A percentile compares a stretch with the other conserved stretches of the same genome.
Evolutionary conservation across 1,140 invertebrate species (phyloP).

Genomic region (Temnothorax curvispinosus): DNA sequence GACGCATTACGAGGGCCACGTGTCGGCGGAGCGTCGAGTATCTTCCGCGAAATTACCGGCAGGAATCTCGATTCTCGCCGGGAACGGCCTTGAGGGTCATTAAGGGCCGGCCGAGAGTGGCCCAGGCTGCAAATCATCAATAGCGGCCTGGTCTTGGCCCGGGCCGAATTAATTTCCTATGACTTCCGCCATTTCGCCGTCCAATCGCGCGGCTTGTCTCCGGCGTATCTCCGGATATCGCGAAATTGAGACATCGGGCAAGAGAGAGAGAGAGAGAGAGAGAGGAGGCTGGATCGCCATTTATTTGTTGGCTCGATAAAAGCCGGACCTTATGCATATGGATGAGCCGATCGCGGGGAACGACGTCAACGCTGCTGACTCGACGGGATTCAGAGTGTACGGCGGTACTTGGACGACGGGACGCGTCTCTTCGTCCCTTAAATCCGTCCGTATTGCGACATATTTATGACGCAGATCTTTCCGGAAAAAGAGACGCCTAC

Average conservation of each 20-base stretch:
- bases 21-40: conserved; percentile 9
- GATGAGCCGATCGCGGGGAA: conserved; percentile 44
- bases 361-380: conserved; percentile 46
- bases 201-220: conserved; percentile 37
- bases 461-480: conserved; percentile 15
- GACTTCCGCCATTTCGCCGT: conserved; percentile 45
- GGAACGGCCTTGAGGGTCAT: conserved; percentile 27
- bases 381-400: conserved; percentile 10
- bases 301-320: conserved; percentile 55
- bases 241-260: conserved; percentile 40
- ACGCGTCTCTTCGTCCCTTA: conserved; percentile 15
- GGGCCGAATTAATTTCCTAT: conserved; percentile 41
- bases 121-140: conserved; percentile 50
- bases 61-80: conserved; percentile 29
- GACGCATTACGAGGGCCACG: not conserved
- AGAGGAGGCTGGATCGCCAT: conserved; percentile 1
- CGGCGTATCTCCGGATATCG: conserved; percentile 33
- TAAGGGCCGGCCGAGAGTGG: conserved; percentile 42
- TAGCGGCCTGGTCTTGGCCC: conserved; percentile 13
- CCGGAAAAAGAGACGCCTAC: not conserved
- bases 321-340: conserved; percentile 41
- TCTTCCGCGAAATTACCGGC: conserved; percentile 39
- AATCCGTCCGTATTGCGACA: conserved; percentile 15
- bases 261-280: not conserved
- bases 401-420: conserved; percentile 28